Conservation (phyloP, 2,888 invertebrate species). For the Rotaria socialis region DNA sequence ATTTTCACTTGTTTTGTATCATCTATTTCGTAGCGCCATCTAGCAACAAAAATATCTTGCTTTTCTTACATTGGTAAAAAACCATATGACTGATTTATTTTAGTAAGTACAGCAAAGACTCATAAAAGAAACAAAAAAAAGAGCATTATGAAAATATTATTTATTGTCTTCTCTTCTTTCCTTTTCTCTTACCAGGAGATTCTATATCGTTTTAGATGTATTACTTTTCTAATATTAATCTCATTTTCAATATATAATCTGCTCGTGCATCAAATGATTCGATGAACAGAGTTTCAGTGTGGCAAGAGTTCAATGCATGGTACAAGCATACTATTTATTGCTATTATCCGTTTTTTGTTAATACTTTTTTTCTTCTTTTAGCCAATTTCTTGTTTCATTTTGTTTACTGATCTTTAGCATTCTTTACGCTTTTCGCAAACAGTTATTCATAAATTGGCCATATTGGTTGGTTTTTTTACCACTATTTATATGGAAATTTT, state of each 20-base stretch:
- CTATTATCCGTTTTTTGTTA: too few relatives aligned
- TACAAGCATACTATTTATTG: neutral
- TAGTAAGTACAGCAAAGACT: neutral
- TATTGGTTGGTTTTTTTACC: slow-evolving; percentile 93
- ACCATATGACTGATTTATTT: neutral
- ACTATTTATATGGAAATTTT: slow-evolving; percentile 89
- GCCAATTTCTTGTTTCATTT: slow-evolving; percentile 27
- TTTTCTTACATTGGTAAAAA: neutral
- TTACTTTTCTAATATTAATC: neutral
- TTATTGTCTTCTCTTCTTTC: neutral
- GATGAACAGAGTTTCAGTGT: slow-evolving; percentile 33
- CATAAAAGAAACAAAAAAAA: neutral
- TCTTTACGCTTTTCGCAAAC: slow-evolving; percentile 22
- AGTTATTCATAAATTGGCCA: slow-evolving; percentile 54
- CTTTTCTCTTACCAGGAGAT: too few relatives aligned
- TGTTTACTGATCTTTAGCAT: neutral
- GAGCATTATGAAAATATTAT: neutral
- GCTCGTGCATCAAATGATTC: neutral
- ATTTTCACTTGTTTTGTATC: too few relatives aligned
- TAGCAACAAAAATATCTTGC: neutral
- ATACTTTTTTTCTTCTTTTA: neutral
- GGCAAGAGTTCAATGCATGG: slow-evolving; percentile 37
- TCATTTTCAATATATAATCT: neutral
- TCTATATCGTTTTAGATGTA: neutral
- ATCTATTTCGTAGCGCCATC: neutral